Conservation (phyloP, 2,888 invertebrate species). For the Odontocolon sp. region DNA sequence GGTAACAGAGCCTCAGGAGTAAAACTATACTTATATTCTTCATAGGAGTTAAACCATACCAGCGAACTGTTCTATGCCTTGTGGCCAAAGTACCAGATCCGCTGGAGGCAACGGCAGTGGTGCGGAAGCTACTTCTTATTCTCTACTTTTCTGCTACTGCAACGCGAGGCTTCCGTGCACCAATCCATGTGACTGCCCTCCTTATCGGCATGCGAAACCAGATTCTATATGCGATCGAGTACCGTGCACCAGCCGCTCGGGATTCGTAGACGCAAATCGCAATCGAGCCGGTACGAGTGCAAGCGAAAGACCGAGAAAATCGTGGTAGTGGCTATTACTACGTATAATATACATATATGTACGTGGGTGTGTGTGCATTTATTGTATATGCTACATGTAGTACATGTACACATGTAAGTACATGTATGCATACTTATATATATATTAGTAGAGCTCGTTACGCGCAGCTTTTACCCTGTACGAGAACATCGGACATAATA, state of each 20-base stretch:
- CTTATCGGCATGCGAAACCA: constrained; percentile 75
- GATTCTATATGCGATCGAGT: constrained; percentile 77
- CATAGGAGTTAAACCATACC: no score
- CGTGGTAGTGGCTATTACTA: background rate
- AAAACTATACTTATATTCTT: constrained; percentile 19
- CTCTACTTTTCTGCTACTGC: constrained; percentile 40
- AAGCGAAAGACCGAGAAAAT: constrained; percentile 22
- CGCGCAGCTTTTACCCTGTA: constrained; percentile 28
- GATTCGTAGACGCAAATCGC: constrained; percentile 73
- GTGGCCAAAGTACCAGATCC: background rate
- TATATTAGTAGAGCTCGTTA: constrained; percentile 38
- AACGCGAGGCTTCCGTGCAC: constrained; percentile 35
- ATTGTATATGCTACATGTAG: background rate
- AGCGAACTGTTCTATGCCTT: no score
- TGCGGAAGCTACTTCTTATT: constrained; percentile 23
- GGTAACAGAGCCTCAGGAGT: constrained; percentile 4
- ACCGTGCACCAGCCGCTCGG: constrained; percentile 58
- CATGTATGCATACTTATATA: background rate
- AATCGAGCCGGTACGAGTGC: constrained; percentile 62
- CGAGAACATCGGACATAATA: constrained; percentile 21
- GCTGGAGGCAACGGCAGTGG: constrained; percentile 30
- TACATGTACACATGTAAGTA: no score
- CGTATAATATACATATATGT: background rate
- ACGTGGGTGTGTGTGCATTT: no score
- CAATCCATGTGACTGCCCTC: constrained; percentile 47